These are phyloP conservation scores for Ectropis crepuscularia DNA, from an alignment of 2,888 invertebrate species.

Conservation along the genomic window DNA sequence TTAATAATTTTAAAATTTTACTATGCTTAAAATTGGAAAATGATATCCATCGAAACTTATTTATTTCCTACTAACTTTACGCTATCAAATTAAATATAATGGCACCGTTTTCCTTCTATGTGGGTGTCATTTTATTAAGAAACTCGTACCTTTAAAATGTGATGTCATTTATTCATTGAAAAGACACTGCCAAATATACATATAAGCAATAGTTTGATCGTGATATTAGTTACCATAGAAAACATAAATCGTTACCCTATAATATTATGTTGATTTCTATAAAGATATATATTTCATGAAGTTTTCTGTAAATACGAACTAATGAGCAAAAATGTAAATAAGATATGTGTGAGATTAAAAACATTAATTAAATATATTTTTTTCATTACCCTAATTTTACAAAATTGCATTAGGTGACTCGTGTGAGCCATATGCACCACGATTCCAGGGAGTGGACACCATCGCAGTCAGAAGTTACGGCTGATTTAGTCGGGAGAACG, in stretches of 20 bases:
- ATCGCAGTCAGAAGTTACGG: no score
- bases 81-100: conserved; percentile 35
- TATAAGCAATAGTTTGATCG: conserved; percentile 61
- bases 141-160: conserved; percentile 3
- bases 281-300: conserved; percentile 53
- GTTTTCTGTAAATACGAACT: conserved; percentile 72
- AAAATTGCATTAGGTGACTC: no score
- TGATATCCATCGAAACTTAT: conserved; percentile 65
- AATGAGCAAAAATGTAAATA: conserved; percentile 74
- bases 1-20: conserved; percentile 34
- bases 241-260: conserved; percentile 49
- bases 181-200: conserved; percentile 57
- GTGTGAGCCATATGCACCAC: no score
- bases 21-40: conserved; percentile 56
- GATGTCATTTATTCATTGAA: conserved; percentile 19
- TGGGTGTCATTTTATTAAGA: conserved; percentile 20
- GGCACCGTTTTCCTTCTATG: conserved; percentile 8
- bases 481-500: no score
- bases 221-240: conserved; percentile 82
- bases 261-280: conserved; percentile 50
- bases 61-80: conserved; percentile 59
- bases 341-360: conserved; percentile 67
- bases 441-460: no score
- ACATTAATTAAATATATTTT: conserved; percentile 42
- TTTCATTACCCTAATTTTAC: neutral